Conservation (phyloP, 2,888 invertebrate genomes). For the Vanessa cardui region DNA sequence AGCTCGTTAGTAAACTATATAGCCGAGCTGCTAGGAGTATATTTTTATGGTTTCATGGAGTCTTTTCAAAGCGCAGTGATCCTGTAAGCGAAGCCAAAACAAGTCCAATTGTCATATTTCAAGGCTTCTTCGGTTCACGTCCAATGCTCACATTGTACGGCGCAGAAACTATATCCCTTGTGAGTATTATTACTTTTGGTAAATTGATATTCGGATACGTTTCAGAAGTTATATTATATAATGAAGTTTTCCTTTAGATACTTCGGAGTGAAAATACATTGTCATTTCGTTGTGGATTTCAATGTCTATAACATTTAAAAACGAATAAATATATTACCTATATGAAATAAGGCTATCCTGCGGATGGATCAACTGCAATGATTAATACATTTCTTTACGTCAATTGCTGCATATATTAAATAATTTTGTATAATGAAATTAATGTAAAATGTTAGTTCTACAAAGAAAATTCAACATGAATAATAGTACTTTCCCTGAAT, state of each 20-base stretch:
- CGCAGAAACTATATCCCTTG: no score
- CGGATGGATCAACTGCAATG: constrained; percentile 46
- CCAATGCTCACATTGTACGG: constrained; percentile 49
- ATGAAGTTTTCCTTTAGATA: constrained; percentile 47
- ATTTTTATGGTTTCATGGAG: constrained; percentile 8
- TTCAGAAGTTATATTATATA: background rate
- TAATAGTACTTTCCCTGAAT: background rate
- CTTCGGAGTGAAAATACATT: constrained; percentile 59
- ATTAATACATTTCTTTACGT: constrained; percentile 47
- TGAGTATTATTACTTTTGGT: no score
- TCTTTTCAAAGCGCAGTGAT: constrained; percentile 16
- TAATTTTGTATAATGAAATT: background rate
- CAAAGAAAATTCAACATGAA: no score
- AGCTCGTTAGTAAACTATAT: no score
- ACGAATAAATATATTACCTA: constrained; percentile 32
- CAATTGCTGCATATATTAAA: background rate
- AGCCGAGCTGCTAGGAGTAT: no score
- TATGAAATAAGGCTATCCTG: constrained; percentile 40
- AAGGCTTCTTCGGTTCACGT: constrained; percentile 47
- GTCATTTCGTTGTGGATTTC: constrained; percentile 59
- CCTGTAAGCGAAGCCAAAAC: constrained; percentile 55
- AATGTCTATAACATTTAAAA: constrained; percentile 57
- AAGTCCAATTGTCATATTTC: constrained; percentile 57
- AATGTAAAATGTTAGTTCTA: background rate
- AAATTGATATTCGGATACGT: no score